phyloP scores from a whole-genome alignment of 2,797 vertebrate genomes.

The Molossus molossus region DNA sequence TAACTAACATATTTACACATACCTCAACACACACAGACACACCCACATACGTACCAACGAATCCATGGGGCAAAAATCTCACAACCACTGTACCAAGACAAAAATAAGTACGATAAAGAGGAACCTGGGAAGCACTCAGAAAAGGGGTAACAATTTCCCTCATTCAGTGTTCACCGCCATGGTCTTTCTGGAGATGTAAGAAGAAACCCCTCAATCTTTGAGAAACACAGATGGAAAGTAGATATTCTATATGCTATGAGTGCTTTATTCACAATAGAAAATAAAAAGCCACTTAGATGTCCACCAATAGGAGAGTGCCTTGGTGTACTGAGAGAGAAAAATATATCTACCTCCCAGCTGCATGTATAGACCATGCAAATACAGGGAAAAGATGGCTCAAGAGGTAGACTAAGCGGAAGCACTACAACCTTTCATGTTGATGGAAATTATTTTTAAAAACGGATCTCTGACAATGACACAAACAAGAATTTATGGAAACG shows the following conservation, averaged over 20 bases:
- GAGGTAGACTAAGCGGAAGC: not conserved
- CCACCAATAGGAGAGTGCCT: not conserved
- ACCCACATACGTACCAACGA: not conserved
- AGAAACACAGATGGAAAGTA: conserved; percentile 7
- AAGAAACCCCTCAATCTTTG: not conserved
- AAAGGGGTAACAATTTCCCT: not conserved
- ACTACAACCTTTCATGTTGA: not conserved
- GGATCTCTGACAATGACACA: not conserved
- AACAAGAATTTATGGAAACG: not conserved
- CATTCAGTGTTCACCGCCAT: not conserved
- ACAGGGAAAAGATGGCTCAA: not conserved
- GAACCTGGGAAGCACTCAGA: not conserved
- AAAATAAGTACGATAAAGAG: not conserved
- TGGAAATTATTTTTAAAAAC: not conserved
- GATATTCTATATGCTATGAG: not conserved
- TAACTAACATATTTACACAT: not conserved
- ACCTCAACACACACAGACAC: not conserved
- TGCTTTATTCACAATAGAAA: not conserved
- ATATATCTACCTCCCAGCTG: not conserved
- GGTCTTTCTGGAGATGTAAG: not conserved
- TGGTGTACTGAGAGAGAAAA: not conserved
- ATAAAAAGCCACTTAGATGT: not conserved
- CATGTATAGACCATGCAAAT: not conserved
- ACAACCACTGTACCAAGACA: not conserved
- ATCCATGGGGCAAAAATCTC: not conserved